Conservation (phyloP, 2,888 invertebrate species). For the Drosophila borborema region DNA sequence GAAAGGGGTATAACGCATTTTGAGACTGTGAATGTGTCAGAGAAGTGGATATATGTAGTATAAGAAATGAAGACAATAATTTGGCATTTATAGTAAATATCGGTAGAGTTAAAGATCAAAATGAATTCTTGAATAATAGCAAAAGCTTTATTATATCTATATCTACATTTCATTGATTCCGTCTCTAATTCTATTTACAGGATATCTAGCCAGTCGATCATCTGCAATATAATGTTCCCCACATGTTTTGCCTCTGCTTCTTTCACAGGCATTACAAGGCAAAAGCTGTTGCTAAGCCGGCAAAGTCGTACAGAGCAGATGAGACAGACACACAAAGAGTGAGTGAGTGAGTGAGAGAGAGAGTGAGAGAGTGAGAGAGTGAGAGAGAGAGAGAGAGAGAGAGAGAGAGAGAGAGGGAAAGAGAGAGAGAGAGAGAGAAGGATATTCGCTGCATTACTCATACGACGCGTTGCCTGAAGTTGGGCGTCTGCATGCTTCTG, state of each 20-base stretch:
- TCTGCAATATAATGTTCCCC: not conserved
- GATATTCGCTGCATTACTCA: conserved; percentile 62
- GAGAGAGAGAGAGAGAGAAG: not conserved
- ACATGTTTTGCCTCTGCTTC: conserved; percentile 21
- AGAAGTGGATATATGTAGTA: not conserved
- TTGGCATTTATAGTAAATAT: not conserved
- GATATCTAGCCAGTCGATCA: conserved; percentile 17
- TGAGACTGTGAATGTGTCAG: not conserved
- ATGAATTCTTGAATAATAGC: too few species aligned
- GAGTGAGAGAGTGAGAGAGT: too few species aligned
- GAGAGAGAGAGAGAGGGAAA: not conserved
- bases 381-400: not conserved
- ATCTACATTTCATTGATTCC: not conserved
- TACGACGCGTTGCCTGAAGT: conserved; percentile 57
- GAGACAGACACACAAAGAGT: conserved; percentile 18
- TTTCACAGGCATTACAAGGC: conserved; percentile 44
- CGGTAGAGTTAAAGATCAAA: too few species aligned
- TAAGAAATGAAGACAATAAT: not conserved
- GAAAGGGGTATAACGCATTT: not conserved
- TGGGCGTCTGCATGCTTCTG: conserved; percentile 16
- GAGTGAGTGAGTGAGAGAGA: not conserved
- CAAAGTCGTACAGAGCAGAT: conserved; percentile 24
- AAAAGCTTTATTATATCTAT: not conserved
- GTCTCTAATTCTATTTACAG: not conserved
- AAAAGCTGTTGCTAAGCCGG: conserved; percentile 72